phyloP scores from a whole-genome alignment of 2,113 vertebrate genomes.

The Misgurnus mizolepis region DNA sequence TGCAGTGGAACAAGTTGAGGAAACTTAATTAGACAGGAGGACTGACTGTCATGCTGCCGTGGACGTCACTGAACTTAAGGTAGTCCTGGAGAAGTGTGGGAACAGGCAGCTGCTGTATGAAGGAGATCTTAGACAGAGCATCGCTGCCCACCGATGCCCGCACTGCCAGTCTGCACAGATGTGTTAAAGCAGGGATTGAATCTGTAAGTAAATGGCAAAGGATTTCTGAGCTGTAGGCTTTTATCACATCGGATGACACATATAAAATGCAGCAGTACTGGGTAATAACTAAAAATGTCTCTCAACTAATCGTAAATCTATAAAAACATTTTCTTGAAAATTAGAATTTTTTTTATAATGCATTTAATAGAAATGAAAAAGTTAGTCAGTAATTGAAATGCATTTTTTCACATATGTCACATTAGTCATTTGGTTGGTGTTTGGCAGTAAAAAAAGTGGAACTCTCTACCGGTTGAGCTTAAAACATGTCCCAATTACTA shows the following conservation, averaged over 20 bases:
- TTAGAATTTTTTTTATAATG: too few species aligned
- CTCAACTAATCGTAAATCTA: too few species aligned
- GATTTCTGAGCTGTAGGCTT: constrained; percentile 13
- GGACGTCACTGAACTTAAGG: constrained; percentile 68
- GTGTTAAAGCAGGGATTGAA: constrained; percentile 62
- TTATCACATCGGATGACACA: neutral
- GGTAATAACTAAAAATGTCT: too few species aligned
- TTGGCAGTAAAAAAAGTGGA: too few species aligned
- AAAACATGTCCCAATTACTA: too few species aligned
- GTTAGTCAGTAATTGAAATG: too few species aligned
- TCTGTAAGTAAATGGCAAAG: constrained; percentile 55
- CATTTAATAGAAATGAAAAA: too few species aligned
- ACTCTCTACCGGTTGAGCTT: too few species aligned
- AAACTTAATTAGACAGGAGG: constrained; percentile 25
- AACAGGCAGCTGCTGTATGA: constrained; percentile 67
- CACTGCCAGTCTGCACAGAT: constrained; percentile 71
- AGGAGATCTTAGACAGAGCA: constrained; percentile 58
- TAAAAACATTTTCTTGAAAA: too few species aligned
- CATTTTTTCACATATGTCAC: too few species aligned
- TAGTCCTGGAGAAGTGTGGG: constrained; percentile 64
- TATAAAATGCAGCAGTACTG: neutral
- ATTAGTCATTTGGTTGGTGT: too few species aligned
- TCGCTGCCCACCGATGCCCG: constrained; percentile 61
- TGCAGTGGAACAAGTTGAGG: constrained; percentile 4
- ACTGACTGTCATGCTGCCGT: neutral